Evolutionary conservation across 2,888 invertebrate genomes (phyloP), one percentile per base, ranked within the genome.

Genomic region (Epinotia demarniana): DNA sequence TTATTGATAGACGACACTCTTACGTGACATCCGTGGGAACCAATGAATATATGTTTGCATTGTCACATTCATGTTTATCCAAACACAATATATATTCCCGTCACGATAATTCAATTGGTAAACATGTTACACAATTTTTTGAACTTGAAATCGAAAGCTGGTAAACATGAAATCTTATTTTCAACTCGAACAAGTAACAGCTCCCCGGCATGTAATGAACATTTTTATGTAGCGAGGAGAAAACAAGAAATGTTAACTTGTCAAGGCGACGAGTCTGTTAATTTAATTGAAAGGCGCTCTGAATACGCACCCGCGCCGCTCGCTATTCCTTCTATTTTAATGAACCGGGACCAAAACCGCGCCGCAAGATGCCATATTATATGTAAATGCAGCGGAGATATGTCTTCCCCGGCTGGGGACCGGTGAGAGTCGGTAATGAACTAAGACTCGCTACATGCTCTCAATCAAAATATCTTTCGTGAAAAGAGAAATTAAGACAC

Each of bases 291-390:
- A 78, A 78, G 79, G 77, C 73, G 77, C 69, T 79, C 79, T 79
- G 79, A 79, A 80, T 78, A 77, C 78, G 66, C 60, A 69, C 43
- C 61, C 58, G 68, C 73, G 69, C 55, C 46, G 62, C 46, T 33
- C 66, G 75, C 75, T 18, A 79, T 80, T 79, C 75, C 79, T 80
- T 74, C 77, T 69, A 78, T 79, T 79, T 81, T 80, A 80, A 81
- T 80, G 73, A 77, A 66, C 58, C 46, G 33, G 77, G 78, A 76
- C 76, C 79, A 79, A 81, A 73, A 77, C 60, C 72, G n/a, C 55
- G 46, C 67, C 71, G 69, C 74, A 49, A 46, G 27, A 73, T 71
- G 77, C 75, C 72, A 55, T 46, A 69, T 69, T 72, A 72, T 72
- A 76, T 66, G 67, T 75, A 75, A 75, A 66, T 70, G 46, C 61